Evolutionary conservation across 2,888 invertebrate species (phyloP).

Genomic region (Aspidiotus rigidus): DNA sequence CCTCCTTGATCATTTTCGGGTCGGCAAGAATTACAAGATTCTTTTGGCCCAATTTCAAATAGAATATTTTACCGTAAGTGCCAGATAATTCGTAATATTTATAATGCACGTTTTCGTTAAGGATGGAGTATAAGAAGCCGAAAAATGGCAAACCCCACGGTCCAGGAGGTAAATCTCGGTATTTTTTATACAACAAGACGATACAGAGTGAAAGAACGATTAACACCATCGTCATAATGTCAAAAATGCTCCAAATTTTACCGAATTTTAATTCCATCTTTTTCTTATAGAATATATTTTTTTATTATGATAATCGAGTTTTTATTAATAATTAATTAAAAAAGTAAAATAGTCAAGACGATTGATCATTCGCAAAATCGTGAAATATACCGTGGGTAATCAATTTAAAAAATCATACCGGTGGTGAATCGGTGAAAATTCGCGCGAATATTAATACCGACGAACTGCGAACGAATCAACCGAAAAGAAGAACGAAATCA

Average conservation of each 20-base stretch:
- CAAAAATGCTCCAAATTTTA: conserved; percentile 28
- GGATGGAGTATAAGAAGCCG: conserved; percentile 74
- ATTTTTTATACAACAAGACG: conserved; percentile 31
- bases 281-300: neutral
- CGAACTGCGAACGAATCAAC: neutral
- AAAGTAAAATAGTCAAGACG: too few species aligned
- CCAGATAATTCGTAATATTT: conserved; percentile 66
- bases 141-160: conserved; percentile 79
- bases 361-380: neutral
- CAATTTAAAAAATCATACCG: neutral
- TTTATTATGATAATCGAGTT: conserved; percentile 6
- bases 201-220: conserved; percentile 21
- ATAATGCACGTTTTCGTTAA: conserved; percentile 61
- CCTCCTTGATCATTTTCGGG: conserved; percentile 73
- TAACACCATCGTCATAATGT: conserved; percentile 12
- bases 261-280: conserved; percentile 16
- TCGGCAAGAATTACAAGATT: conserved; percentile 78
- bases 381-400: conserved; percentile 5
- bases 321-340: too few species aligned
- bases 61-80: conserved; percentile 72
- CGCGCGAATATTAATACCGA: too few species aligned
- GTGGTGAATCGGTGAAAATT: too few species aligned
- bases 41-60: conserved; percentile 69
- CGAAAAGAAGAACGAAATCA: neutral
- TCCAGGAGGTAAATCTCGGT: conserved; percentile 61